Base-by-base conservation (phyloP, 2,113 vertebrate species). In the Pseudopipra pipra region DNA sequence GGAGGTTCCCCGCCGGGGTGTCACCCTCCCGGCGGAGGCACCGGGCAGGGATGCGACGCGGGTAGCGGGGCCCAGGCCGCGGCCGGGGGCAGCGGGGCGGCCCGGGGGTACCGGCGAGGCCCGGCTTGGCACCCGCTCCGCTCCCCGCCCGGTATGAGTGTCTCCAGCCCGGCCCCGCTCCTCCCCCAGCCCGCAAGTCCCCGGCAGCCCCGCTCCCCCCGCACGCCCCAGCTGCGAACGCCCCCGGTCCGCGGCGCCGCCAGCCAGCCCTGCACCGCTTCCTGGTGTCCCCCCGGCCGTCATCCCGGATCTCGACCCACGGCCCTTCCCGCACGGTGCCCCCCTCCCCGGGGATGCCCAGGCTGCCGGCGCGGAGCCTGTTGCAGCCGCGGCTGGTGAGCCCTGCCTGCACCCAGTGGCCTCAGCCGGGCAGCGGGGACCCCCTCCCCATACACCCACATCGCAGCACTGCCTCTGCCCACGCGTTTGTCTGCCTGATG, bases 121-220 rank as follows among this genome's bases (percentile, higher is more conserved):
- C 89, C 77, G 54, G 72, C 78, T 88, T 56, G 87, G 94, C 89
- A 30, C 30, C 56, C 16, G 43, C 39, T 49, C 46, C 25, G 25
- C 46, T 41, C 56, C 71, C 52, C 31, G 28, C 25, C 37, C 24
- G 72, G 66, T 46, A 73, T 94, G 88, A 95, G 86, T 88, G 94
- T 81, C 97, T 96, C 95, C 93, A 71, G 93, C 91, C 58, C 33
- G 68, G 96, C 87, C 77, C 61, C 47, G 89, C 97, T 92, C 9
- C 97, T 87, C 97, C 97, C 97, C 96, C 95, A 96, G 97, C 91
- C 95, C 54, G 94, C 90, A 70, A 93, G 87, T 85, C 59, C 62
- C 92, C 61, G 72, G 92, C 94, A 84, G 95, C 92, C 96, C 96
- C 96, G 92, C 95, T 97, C 87, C 87, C 96, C 94, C 83, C 81